Percentiles rank a stretch among this genome's conserved stretches.
These are phyloP conservation scores for Hippocampus kuda DNA, from an alignment of 2,797 vertebrate species.

Conservation along the genomic window DNA sequence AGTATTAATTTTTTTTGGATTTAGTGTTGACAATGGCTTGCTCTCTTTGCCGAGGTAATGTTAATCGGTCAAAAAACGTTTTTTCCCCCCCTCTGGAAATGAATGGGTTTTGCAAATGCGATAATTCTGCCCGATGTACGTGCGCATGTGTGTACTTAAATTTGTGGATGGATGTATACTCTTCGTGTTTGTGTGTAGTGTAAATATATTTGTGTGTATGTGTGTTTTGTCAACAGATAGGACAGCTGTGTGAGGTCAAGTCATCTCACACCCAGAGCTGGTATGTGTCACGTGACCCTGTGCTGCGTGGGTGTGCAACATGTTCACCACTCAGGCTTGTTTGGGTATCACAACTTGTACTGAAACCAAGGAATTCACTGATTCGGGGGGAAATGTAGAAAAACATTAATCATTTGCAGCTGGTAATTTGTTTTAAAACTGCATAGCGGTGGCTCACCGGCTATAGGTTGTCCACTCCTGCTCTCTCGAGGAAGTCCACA, in stretches of 20 bases:
- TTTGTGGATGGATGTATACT: no score
- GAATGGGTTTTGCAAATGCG: no score
- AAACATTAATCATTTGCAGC: neutral
- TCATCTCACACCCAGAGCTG: neutral
- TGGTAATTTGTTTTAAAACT: no score
- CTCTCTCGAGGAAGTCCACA: neutral
- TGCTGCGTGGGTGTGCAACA: neutral
- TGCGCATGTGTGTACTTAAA: no score
- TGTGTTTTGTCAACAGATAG: neutral
- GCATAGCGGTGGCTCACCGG: no score
- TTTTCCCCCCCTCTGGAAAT: no score
- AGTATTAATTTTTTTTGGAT: no score
- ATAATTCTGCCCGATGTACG: no score
- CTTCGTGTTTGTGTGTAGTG: neutral
- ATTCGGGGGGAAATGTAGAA: neutral
- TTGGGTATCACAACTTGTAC: neutral
- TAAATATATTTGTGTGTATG: conserved; percentile 3
- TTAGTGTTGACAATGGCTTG: no score
- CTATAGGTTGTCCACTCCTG: neutral
- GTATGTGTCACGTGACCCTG: neutral
- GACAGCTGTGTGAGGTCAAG: conserved; percentile 1
- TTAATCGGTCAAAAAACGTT: no score
- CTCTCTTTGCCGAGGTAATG: no score
- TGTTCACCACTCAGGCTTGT: neutral
- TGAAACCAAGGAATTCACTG: neutral